Percentiles rank a stretch among this genome's conserved stretches.
Evolutionary conservation across 1,140 invertebrate species (phyloP).

Genomic region (Polyergus mexicanus): DNA sequence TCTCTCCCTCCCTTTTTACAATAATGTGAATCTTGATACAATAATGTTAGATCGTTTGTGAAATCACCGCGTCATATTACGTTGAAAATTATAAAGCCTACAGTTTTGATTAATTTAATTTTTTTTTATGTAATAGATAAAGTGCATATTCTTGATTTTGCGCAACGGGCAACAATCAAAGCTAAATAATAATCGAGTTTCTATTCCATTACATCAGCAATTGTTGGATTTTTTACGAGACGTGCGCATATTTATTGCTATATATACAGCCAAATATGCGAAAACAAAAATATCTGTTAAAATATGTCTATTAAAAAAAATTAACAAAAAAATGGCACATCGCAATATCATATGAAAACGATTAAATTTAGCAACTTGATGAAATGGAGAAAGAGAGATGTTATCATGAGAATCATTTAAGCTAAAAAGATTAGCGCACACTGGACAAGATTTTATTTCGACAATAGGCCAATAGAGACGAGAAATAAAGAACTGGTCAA

Average conservation of each 20-base stretch:
- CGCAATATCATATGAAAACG: background rate
- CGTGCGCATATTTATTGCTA: background rate
- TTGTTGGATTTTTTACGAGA: background rate
- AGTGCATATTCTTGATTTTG: background rate
- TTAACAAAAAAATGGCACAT: background rate
- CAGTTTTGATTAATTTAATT: slow-evolving; percentile 54
- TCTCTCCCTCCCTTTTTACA: slow-evolving; percentile 45
- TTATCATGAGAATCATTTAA: slow-evolving; percentile 1
- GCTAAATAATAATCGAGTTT: background rate
- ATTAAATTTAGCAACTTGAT: background rate
- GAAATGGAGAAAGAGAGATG: background rate
- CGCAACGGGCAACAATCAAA: background rate
- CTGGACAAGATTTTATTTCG: slow-evolving; percentile 52
- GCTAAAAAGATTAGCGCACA: slow-evolving; percentile 5
- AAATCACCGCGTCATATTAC: slow-evolving; percentile 58
- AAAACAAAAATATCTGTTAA: background rate
- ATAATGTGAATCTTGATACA: slow-evolving; percentile 33
- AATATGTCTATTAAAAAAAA: background rate
- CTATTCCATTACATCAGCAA: background rate
- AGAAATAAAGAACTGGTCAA: slow-evolving; percentile 43
- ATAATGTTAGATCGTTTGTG: slow-evolving; percentile 30
- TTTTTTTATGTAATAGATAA: slow-evolving; percentile 30
- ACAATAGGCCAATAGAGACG: slow-evolving; percentile 16
- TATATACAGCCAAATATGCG: background rate
- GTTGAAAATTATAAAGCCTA: background rate